Conservation (phyloP, 53 echinoderm and acorn worm species). For the Luidia sarsii region DNA sequence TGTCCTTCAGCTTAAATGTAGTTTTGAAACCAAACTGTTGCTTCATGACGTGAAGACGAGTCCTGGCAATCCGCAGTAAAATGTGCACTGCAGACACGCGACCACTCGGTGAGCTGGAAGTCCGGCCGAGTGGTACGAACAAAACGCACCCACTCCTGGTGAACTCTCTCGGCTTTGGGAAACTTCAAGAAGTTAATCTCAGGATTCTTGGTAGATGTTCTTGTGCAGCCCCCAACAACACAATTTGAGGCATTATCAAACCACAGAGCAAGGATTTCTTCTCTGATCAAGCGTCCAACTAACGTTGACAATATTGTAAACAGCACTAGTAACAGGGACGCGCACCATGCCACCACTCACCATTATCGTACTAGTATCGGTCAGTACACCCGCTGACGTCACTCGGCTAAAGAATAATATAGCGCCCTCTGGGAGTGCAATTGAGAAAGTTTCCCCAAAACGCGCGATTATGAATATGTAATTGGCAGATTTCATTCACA, state of each 20-base stretch:
- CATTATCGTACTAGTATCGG: too few species aligned
- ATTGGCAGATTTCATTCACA: too few species aligned
- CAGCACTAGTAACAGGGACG: too few species aligned
- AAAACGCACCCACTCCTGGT: constrained; percentile 9
- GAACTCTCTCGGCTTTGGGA: not conserved
- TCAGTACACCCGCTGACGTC: too few species aligned
- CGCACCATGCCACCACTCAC: too few species aligned
- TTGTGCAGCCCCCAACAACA: constrained; percentile 28
- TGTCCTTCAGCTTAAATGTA: not conserved
- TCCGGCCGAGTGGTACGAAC: constrained; percentile 6
- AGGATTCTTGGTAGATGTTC: constrained; percentile 2
- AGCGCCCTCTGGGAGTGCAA: too few species aligned
- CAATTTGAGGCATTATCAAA: not conserved
- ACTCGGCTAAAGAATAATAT: too few species aligned
- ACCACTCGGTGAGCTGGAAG: not conserved
- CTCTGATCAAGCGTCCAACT: too few species aligned
- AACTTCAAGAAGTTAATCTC: not conserved
- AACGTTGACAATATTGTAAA: too few species aligned
- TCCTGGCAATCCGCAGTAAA: not conserved
- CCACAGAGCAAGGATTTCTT: too few species aligned
- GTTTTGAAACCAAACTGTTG: not conserved
- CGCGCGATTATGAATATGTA: too few species aligned
- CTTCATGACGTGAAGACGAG: not conserved
- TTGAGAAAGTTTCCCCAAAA: too few species aligned
- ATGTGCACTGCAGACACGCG: constrained; percentile 6